Conservation (phyloP, 2,113 vertebrate species). For the Pachycephala philippinensis region DNA sequence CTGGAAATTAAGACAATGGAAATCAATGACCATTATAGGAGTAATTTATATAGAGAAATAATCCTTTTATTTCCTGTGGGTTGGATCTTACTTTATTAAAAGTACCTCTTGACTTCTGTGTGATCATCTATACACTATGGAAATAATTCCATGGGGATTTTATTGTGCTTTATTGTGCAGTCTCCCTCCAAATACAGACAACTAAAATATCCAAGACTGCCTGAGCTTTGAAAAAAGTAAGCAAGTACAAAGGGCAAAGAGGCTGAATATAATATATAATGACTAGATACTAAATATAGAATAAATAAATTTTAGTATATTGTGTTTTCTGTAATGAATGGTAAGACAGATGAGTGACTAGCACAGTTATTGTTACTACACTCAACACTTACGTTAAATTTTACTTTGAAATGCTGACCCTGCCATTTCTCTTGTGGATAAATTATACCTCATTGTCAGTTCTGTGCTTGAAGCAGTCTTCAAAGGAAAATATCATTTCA, state of each 20-base stretch:
- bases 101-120: neutral
- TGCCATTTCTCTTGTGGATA: neutral
- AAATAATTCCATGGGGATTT: neutral
- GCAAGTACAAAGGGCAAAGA: neutral
- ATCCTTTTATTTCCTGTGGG: fast-evolving
- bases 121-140: neutral
- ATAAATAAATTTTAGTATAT: neutral
- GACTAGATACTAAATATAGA: neutral
- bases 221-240: neutral
- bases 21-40: neutral
- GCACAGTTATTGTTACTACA: neutral
- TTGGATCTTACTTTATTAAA: neutral
- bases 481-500: neutral
- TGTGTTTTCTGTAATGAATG: neutral
- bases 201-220: neutral
- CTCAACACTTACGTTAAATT: neutral
- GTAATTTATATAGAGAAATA: neutral
- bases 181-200: neutral
- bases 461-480: neutral
- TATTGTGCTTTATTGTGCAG: neutral
- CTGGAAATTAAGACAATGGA: neutral
- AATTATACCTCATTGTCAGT: neutral
- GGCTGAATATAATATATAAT: neutral
- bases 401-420: neutral
- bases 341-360: neutral